A percentile compares a stretch with the other conserved stretches of the same genome.
Conservation (phyloP, 1,140 invertebrate genomes). For the Scaptomyza hsui region DNA sequence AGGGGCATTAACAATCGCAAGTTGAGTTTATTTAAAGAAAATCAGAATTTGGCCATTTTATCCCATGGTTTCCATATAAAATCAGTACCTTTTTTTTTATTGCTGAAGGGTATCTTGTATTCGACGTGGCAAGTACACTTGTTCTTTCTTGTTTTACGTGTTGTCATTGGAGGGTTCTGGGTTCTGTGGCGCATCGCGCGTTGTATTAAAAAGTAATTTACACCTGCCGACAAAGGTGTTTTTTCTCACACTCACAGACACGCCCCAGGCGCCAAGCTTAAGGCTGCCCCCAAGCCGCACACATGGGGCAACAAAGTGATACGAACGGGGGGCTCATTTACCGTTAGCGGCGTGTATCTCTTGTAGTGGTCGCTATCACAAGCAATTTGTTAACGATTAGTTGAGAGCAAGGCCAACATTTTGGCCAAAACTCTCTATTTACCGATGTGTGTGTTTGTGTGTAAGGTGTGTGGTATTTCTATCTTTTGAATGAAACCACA, state of each 20-base stretch:
- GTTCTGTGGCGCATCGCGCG: constrained; percentile 44
- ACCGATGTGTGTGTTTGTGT: background rate
- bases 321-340: constrained; percentile 33
- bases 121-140: background rate
- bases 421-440: constrained; percentile 13
- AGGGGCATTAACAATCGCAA: too few relatives aligned
- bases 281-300: constrained; percentile 1
- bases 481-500: constrained; percentile 35
- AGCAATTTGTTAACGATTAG: constrained; percentile 81
- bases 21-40: too few relatives aligned
- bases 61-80: background rate
- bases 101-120: background rate
- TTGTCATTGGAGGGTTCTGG: constrained; percentile 41
- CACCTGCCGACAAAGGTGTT: constrained; percentile 60
- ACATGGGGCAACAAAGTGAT: constrained; percentile 1
- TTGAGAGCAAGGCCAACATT: constrained; percentile 52
- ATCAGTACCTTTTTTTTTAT: constrained; percentile 1
- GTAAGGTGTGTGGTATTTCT: constrained; percentile 14
- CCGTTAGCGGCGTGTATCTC: constrained; percentile 34
- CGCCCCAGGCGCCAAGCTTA: constrained; percentile 7
- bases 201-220: constrained; percentile 78
- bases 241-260: constrained; percentile 54
- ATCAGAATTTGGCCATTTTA: too few relatives aligned
- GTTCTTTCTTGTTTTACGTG: constrained; percentile 20
- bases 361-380: constrained; percentile 59